A percentile compares a stretch with the other conserved stretches of the same genome.
Conservation (phyloP, 2,888 invertebrate species). For the Tenthredo distinguenda region DNA sequence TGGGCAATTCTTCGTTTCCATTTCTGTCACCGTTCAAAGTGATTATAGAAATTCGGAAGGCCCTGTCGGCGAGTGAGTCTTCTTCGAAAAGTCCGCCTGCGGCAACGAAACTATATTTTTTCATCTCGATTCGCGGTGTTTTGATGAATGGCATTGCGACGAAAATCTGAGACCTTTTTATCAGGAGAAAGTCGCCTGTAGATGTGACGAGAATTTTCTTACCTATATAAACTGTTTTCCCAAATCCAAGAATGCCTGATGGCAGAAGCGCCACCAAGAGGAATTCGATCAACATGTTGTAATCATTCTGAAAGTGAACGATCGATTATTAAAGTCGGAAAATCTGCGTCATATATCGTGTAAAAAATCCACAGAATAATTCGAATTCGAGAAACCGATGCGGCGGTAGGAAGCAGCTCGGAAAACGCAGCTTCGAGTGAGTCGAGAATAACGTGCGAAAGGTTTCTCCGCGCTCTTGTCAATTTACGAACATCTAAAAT, state of each 20-base stretch:
- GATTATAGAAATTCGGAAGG: slow-evolving; percentile 81
- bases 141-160: neutral
- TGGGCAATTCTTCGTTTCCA: slow-evolving; percentile 58
- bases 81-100: slow-evolving; percentile 83
- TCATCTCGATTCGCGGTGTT: neutral
- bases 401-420: neutral
- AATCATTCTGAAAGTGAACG: slow-evolving; percentile 60
- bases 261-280: slow-evolving; percentile 61
- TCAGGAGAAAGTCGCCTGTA: neutral
- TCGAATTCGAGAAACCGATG: neutral
- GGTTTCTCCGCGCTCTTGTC: neutral
- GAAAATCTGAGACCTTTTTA: neutral
- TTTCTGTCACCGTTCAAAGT: slow-evolving; percentile 78
- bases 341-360: neutral
- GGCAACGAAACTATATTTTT: slow-evolving; percentile 53
- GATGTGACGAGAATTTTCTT: neutral
- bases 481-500: neutral
- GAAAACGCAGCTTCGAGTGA: neutral
- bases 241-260: slow-evolving; percentile 58
- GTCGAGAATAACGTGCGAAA: neutral
- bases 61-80: slow-evolving; percentile 79
- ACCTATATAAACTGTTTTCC: slow-evolving; percentile 62
- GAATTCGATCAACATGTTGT: slow-evolving; percentile 63
- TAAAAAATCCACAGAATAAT: neutral
- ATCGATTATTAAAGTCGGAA: neutral